These are phyloP conservation scores for Cercopithecus mitis DNA, from an alignment of 2,797 vertebrate genomes.

Conservation along the genomic window DNA sequence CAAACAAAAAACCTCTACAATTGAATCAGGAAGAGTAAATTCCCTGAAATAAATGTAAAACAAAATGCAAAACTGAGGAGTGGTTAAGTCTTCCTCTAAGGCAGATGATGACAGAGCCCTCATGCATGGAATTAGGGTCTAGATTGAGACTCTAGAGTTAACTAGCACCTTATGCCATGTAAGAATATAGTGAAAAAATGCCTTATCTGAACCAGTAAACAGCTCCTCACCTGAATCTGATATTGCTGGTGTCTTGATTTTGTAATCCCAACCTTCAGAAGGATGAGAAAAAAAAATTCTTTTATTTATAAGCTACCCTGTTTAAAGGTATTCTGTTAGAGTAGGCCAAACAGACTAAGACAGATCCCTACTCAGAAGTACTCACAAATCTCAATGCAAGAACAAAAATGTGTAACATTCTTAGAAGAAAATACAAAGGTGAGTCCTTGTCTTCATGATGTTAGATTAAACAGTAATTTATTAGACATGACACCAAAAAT, in stretches of 20 bases:
- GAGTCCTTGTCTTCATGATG: not conserved
- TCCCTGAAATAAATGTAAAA: not conserved
- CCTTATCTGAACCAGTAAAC: not conserved
- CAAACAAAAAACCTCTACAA: not conserved
- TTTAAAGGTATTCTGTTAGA: not conserved
- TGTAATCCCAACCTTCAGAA: not conserved
- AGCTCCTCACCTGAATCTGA: not conserved
- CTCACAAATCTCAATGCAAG: not conserved
- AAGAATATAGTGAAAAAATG: not conserved
- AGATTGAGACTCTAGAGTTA: not conserved
- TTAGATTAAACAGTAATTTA: not conserved
- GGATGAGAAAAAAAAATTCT: not conserved
- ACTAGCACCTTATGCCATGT: not conserved
- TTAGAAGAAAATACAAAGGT: not conserved
- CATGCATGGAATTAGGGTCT: not conserved
- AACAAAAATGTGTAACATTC: not conserved
- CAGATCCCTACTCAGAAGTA: not conserved
- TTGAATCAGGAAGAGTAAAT: not conserved
- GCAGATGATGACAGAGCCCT: not conserved
- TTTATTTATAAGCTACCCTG: not conserved
- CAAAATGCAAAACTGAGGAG: not conserved
- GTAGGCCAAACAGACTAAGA: not conserved
- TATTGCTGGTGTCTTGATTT: not conserved
- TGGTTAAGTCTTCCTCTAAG: not conserved
- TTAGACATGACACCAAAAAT: not conserved